A percentile compares a stretch with the other conserved stretches of the same genome.
phyloP scores from a whole-genome alignment of 2,888 invertebrate genomes.

The Nemotelus pantherinus region DNA sequence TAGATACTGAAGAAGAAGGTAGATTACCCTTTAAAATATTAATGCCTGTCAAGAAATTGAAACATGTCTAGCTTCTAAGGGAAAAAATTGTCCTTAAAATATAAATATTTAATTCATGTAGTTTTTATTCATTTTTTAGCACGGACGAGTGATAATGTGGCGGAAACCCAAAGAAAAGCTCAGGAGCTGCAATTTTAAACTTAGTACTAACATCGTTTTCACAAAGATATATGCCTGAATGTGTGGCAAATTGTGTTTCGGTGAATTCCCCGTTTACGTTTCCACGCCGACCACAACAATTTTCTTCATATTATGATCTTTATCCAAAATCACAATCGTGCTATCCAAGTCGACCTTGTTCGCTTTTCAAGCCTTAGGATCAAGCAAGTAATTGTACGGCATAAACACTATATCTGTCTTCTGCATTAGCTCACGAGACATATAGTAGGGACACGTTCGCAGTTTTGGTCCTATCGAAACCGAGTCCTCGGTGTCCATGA shows the following conservation, averaged over 20 bases:
- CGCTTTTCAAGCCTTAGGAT: slow-evolving; percentile 85
- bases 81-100: neutral
- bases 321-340: slow-evolving; percentile 92
- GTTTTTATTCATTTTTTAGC: slow-evolving; percentile 56
- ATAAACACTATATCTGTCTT: slow-evolving; percentile 95
- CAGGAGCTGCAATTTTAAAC: no score
- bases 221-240: no score
- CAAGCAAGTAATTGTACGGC: slow-evolving; percentile 98
- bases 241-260: no score
- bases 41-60: neutral
- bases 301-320: slow-evolving; percentile 97
- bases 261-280: no score
- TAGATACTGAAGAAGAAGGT: no score
- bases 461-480: slow-evolving; percentile 80
- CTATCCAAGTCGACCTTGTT: slow-evolving; percentile 80
- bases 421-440: slow-evolving; percentile 84
- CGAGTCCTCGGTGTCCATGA: slow-evolving; percentile 94
- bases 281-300: slow-evolving; percentile 90
- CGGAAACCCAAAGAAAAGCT: no score
- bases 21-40: no score
- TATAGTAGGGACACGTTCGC: slow-evolving; percentile 94
- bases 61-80: neutral
- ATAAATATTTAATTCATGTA: slow-evolving; percentile 69
- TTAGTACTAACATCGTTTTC: no score
- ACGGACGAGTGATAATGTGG: no score